Percentiles rank a stretch among this genome's conserved stretches.
phyloP scores from a whole-genome alignment of 2,888 invertebrate genomes.

The Empis livida region DNA sequence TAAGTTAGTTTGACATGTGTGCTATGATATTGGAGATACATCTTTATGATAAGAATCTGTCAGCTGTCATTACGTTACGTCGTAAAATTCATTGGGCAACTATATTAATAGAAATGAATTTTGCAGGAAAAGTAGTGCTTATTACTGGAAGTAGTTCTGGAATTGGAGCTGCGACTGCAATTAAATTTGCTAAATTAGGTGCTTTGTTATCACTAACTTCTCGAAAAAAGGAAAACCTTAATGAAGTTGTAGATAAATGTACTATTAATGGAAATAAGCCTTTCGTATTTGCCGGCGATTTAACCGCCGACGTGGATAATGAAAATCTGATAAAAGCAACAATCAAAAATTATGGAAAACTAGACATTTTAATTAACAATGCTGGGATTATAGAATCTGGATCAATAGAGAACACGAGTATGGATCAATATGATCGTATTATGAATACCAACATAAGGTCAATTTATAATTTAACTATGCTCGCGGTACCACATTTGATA shows the following conservation, averaged over 20 bases:
- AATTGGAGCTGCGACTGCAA: slow-evolving; percentile 57
- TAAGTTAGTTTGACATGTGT: too few relatives aligned
- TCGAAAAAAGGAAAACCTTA: slow-evolving; percentile 54
- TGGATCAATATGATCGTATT: slow-evolving; percentile 78
- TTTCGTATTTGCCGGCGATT: slow-evolving; percentile 51
- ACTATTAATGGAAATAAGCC: slow-evolving; percentile 33
- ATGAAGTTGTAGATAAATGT: slow-evolving; percentile 47
- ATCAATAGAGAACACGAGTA: slow-evolving; percentile 67
- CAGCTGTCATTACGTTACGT: too few relatives aligned
- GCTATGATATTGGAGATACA: too few relatives aligned
- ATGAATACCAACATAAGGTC: slow-evolving; percentile 84
- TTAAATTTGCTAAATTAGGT: slow-evolving; percentile 52
- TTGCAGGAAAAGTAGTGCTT: slow-evolving; percentile 46
- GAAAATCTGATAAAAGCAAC: slow-evolving; percentile 59
- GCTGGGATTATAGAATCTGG: slow-evolving; percentile 78
- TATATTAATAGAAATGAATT: slow-evolving; percentile 41
- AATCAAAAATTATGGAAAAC: slow-evolving; percentile 55
- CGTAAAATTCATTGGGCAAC: too few relatives aligned
- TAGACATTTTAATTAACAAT: slow-evolving; percentile 80
- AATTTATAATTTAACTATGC: slow-evolving; percentile 68
- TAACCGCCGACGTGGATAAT: slow-evolving; percentile 60
- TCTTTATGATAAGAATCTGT: too few relatives aligned
- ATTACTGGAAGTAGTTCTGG: slow-evolving; percentile 63
- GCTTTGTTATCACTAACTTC: slow-evolving; percentile 51
- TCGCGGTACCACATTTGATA: slow-evolving; percentile 76